phyloP scores from a whole-genome alignment of 2,113 vertebrate genomes.

The Prietella phreatophila region DNA sequence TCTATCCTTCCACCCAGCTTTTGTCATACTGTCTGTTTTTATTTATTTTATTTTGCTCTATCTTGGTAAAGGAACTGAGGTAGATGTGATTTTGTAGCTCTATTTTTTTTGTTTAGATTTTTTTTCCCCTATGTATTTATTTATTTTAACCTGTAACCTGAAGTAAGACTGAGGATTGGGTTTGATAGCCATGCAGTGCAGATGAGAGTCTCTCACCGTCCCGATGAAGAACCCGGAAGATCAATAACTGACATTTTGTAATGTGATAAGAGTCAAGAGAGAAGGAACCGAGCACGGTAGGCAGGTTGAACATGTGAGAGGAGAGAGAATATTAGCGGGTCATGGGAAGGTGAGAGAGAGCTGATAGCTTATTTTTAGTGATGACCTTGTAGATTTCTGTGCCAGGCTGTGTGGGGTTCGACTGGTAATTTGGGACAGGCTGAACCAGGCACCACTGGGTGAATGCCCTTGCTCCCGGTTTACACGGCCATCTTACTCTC shows the following conservation, averaged over 20 bases:
- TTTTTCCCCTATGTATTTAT: not conserved
- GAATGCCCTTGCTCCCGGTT: constrained; percentile 33
- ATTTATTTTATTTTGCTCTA: not conserved
- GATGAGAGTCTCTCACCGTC: constrained; percentile 2
- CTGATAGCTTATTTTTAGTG: constrained; percentile 39
- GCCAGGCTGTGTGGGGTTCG: constrained; percentile 46
- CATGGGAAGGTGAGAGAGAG: not conserved
- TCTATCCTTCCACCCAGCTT: not conserved
- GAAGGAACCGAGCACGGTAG: not conserved
- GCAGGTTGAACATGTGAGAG: constrained; percentile 7
- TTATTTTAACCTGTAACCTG: not conserved
- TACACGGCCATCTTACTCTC: not conserved
- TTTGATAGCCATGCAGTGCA: constrained; percentile 12
- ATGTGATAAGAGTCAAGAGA: constrained; percentile 51
- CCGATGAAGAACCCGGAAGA: constrained; percentile 41
- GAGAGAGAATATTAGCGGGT: constrained; percentile 17
- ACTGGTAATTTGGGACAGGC: constrained; percentile 55
- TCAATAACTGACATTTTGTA: constrained; percentile 55
- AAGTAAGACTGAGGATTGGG: not conserved
- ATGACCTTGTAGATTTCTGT: constrained; percentile 66
- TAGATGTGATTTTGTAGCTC: not conserved
- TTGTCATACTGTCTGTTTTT: not conserved
- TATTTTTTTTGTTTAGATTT: not conserved
- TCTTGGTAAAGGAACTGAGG: not conserved
- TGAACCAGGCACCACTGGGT: constrained; percentile 43